Percentiles rank a stretch among this genome's conserved stretches.
phyloP scores from a whole-genome alignment of 2,113 vertebrate genomes.

The Narcine bancroftii region DNA sequence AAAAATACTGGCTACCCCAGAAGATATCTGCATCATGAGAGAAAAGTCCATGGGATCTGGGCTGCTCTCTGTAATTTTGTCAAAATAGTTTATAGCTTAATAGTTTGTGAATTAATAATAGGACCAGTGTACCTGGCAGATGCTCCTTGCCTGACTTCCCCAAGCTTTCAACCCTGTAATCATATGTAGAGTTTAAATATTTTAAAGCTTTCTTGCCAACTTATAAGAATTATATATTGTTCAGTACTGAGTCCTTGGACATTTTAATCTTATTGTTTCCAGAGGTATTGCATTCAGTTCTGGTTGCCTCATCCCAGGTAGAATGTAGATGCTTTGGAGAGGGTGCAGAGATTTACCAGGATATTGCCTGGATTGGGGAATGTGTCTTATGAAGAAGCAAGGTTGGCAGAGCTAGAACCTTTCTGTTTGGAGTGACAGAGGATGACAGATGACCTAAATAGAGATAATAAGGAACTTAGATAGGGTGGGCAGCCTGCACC shows the following conservation, averaged over 20 bases:
- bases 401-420: no score
- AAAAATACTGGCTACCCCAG: neutral
- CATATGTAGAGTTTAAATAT: neutral
- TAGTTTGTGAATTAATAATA: neutral
- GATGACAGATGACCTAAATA: no score
- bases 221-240: neutral
- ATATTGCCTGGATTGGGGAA: no score
- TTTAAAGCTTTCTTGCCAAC: neutral
- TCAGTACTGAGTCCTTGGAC: neutral
- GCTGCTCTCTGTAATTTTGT: slow-evolving; percentile 15
- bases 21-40: neutral
- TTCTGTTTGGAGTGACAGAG: no score
- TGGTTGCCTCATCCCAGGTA: no score
- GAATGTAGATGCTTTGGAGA: no score
- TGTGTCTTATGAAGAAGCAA: no score
- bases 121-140: neutral
- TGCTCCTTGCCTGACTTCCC: neutral
- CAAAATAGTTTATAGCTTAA: slow-evolving; percentile 8
- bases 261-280: neutral
- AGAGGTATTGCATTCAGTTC: neutral
- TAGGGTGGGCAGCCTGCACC: no score
- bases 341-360: no score
- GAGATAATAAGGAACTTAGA: no score
- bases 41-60: neutral
- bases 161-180: neutral